These are phyloP conservation scores for Chanos chanos DNA, from an alignment of 2,797 vertebrate species.

Conservation along the genomic window DNA sequence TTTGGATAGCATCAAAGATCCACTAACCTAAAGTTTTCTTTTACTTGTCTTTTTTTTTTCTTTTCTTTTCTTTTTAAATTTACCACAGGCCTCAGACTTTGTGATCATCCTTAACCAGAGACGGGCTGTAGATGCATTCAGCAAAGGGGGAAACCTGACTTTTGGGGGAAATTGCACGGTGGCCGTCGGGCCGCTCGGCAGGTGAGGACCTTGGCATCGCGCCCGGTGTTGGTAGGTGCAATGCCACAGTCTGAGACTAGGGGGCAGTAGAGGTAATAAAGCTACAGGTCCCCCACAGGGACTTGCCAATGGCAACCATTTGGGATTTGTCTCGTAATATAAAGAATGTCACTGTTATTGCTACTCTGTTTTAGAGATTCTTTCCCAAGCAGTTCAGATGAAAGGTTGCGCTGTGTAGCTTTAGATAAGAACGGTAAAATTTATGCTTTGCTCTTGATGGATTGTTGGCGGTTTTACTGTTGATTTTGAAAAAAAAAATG, in stretches of 20 bases:
- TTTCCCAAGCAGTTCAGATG: not conserved
- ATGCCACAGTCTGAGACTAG: no score
- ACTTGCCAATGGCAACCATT: no score
- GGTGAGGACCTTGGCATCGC: conserved; percentile 62
- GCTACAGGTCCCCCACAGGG: no score
- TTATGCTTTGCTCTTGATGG: no score
- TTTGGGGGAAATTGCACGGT: conserved; percentile 94
- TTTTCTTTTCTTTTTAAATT: not conserved
- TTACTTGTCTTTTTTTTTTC: not conserved
- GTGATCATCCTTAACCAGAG: conserved; percentile 95
- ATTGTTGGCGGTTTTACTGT: no score
- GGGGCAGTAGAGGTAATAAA: not conserved
- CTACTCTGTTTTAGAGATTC: not conserved
- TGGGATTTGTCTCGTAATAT: no score
- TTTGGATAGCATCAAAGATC: no score
- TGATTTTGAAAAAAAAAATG: no score
- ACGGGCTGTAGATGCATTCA: conserved; percentile 91
- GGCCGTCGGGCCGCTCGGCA: conserved; percentile 89
- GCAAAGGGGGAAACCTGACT: conserved; percentile 93
- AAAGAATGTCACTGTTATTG: not conserved
- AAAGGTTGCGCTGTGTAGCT: not conserved
- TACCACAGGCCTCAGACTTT: conserved; percentile 86
- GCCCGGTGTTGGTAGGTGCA: not conserved
- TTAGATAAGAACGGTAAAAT: not conserved
- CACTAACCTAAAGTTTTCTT: no score